Percentiles rank a stretch among this genome's conserved stretches.
phyloP scores from a whole-genome alignment of 2,888 invertebrate species.

The Spisula subtruncata region DNA sequence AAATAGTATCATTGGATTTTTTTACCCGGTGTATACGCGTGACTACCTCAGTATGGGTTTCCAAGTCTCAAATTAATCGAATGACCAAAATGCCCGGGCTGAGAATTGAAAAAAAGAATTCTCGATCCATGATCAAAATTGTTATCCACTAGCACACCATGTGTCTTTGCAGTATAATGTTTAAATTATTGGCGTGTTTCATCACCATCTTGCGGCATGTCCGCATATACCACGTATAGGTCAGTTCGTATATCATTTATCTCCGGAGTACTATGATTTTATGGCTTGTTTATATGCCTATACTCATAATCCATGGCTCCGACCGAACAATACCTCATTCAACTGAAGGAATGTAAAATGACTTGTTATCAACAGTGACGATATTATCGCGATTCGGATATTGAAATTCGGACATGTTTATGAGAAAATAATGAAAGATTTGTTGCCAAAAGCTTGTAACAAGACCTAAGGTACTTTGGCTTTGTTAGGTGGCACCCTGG shows the following conservation, averaged over 20 bases:
- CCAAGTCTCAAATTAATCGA: too few species aligned
- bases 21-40: too few species aligned
- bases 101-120: too few species aligned
- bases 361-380: slow-evolving; percentile 36
- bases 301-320: neutral
- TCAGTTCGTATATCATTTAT: neutral
- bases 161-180: too few species aligned
- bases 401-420: slow-evolving; percentile 43
- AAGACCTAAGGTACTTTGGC: slow-evolving; percentile 11
- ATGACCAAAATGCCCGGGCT: too few species aligned
- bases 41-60: too few species aligned
- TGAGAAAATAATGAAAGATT: slow-evolving; percentile 39
- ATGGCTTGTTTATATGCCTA: slow-evolving; percentile 3
- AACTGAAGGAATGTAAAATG: neutral
- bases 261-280: neutral
- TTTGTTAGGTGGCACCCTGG: slow-evolving; percentile 30
- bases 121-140: too few species aligned
- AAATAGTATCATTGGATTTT: too few species aligned
- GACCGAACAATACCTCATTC: slow-evolving; percentile 26
- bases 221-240: neutral
- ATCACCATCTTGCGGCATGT: too few species aligned
- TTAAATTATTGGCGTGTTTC: too few species aligned
- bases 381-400: slow-evolving; percentile 23
- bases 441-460: slow-evolving; percentile 27
- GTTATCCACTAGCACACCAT: too few species aligned